Base-by-base conservation (phyloP, 2,113 vertebrate species). In the Hippocampus guttulatus region DNA sequence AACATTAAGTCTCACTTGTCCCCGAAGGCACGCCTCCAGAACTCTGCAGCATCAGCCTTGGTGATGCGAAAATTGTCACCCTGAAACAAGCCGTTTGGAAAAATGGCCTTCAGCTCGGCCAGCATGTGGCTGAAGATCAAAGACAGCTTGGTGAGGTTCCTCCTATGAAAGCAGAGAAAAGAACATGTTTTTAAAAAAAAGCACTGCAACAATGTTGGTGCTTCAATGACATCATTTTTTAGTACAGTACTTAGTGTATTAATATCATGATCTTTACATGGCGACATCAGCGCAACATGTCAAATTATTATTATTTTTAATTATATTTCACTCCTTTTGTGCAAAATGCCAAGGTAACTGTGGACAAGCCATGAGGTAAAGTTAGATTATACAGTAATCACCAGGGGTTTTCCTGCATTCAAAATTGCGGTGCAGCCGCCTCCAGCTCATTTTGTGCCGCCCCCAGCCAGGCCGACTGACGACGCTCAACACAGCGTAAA, bases 61-160 rank as follows among this genome's bases (percentile, higher is more conserved):
- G 97, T 99, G 87, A 99, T 99, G 80, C 97, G 91, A 89, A 99
- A 99, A 0, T 94, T 95, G 87, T 98, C 97, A 21, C 97, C 97
- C 83, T 98, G 97, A 88, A 98, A 99, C 40, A 95, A 92, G 49
- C 97, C 97, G 0, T 91, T 96, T 71, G 96, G 97, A 84, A 99
- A 98, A 85, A 98, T 97, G 54, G 96, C 97, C 91, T 99, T 99
- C 41, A 99, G 92, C 70, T 99, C 97, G 9, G 97, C 96, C 87
- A 99, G 89, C 97, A 98, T 98, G 85, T 99, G 97, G 87, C 97
- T 98, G 93, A 98, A 99, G 89, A 99, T 98, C 85, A 99, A 87
- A 15, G 97, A 99, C 67, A 99, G 75, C 82, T 99, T 99, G 27
- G 97, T 99, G 85, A 99, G 87, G 90, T 98, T 98, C 71, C 97